Base-by-base conservation (phyloP, 1,140 invertebrate species). In the Camponotus floridanus region DNA sequence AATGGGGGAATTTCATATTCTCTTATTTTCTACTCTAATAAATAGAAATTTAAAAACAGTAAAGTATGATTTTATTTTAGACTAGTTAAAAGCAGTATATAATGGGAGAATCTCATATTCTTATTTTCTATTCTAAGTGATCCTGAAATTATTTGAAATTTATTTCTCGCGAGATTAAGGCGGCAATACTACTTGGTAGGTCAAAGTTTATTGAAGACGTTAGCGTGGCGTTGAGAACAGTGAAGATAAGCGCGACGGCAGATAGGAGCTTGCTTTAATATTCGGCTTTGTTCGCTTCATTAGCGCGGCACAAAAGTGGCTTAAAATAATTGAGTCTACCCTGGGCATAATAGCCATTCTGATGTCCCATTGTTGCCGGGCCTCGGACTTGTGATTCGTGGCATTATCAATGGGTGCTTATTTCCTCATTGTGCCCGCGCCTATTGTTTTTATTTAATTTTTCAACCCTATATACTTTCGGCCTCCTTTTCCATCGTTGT, bases 321-420 rank as follows among this genome's bases (percentile, higher is more conserved):
- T 94, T 93, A 92, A 93, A 94, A 94, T 94, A 94, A 94, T 94
- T 94, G 91, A 94, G 94, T 94, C 93, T 93, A 88, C 92, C 87
- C 85, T 84, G 90, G 55, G 91, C 88, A 94, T 93, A 92, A 93
- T 91, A 68, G 90, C 92, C 76, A 94, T 94, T 94, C 91, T 93
- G 92, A 92, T 94, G 91, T 93, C 86, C 91, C 90, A 94, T 94
- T 94, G 93, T 94, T 88, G 86, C 76, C 87, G 71, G 81, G 61
- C 76, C 84, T 79, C 71, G 87, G 89, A 91, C 86, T 92, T 80
- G 78, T 88, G 92, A 92, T 94, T 91, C 89, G 81, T 55, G 18
- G 67, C 79, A 86, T 92, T 91, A 88, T 90, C 85, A 88, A 86
- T 84, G 78, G 73, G 78, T 90, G 90, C 90, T 93, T 90, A 88